Base-by-base conservation (phyloP, 2,113 vertebrate genomes). In the Ochotona princeps region DNA sequence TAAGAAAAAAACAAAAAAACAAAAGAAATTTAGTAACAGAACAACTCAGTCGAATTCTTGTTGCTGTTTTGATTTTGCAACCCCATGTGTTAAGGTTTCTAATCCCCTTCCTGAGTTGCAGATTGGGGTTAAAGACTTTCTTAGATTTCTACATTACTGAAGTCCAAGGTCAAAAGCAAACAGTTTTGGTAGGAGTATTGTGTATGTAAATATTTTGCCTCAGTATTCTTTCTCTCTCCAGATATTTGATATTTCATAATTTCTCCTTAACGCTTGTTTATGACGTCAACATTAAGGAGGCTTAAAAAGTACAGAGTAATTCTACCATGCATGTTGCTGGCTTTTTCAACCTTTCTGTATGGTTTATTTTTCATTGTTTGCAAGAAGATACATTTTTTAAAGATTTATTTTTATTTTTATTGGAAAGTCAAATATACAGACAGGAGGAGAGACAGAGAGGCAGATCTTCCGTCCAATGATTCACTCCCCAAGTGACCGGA, bases 1-100 rank as follows among this genome's bases (percentile, higher is more conserved):
- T 99, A 97, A 98, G 83, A 72, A 54, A 70, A 51, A 94, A 79
- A 18, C 54, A 32, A 25, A 70, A 96, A 95, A n/a, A n/a, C n/a
- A n/a, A 86, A 80, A 87, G 61, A 49, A 26, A 15, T 74, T 85
- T 51, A 28, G 32, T 81, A 35, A 69, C 84, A 92, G 17, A 88
- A 63, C 44, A 49, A 23, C 12, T 70, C 32, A 8, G 3, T 61
- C 18, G 8, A 47, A 69, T 76, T 92, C 7, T 12, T 70, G 87
- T 51, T 81, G 76, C 60, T 65, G 4, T 44, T 63, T 92, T 89
- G 38, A 69, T 76, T 82, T 20, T 5, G 18, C 12, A 81, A 0
- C 12, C 2, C 12, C 15, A 63, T 78, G 86, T 83, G 30, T 32
- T 83, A 18, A 79, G 60, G 28, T 54, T 63, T 75, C n/a, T 72